Base-by-base conservation (phyloP, 2,888 invertebrate species). In the Ectobius pallidus region DNA sequence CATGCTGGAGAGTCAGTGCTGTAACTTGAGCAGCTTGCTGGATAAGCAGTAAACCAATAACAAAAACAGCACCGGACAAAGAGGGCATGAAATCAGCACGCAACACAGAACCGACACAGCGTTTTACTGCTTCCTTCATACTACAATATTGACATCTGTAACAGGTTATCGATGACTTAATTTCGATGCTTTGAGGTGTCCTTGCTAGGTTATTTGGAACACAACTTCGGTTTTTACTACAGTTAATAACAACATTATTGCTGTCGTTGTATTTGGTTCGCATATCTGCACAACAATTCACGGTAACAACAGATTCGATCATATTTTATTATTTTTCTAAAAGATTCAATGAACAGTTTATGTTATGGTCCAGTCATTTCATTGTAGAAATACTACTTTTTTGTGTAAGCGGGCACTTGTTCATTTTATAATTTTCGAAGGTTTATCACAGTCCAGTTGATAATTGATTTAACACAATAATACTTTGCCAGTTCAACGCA, bases 41-140 rank as follows among this genome's bases (percentile, higher is more conserved):
- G 16, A 69, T 30, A 39, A 72, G 39, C 22, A 72, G 46, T 4
- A 72, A 25, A 3, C 72, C 69, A 16, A 69, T 14, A 1, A 72
- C 14, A 4, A 69, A 3, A 4, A 69, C 14, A 18, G 63, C 32
- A n/a, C 55, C 44, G 11, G 27, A 11, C 9, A 44, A 18, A 4
- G n/a, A 16, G 2, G 14, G 25, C 1, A 32, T 58, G n/a, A 25
- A 30, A 6, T 11, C 7, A 52, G 11, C 25, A 9, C 52, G 25
- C 20, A 14, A 11, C 3, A 6, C n/a, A 6, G 30, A 16, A 6
- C 27, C n/a, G 3, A 4, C 9, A n/a, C n/a, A n/a, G n/a, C n/a
- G n/a, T n/a, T n/a, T n/a, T n/a, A n/a, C n/a, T 18, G 67, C 0
- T 6, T 20, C 18, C 22, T n/a, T n/a, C 34, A 18, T 25, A 2